Percentiles rank a stretch among this genome's conserved stretches.
phyloP scores from a whole-genome alignment of 2,888 invertebrate species.

The Syritta pipiens region DNA sequence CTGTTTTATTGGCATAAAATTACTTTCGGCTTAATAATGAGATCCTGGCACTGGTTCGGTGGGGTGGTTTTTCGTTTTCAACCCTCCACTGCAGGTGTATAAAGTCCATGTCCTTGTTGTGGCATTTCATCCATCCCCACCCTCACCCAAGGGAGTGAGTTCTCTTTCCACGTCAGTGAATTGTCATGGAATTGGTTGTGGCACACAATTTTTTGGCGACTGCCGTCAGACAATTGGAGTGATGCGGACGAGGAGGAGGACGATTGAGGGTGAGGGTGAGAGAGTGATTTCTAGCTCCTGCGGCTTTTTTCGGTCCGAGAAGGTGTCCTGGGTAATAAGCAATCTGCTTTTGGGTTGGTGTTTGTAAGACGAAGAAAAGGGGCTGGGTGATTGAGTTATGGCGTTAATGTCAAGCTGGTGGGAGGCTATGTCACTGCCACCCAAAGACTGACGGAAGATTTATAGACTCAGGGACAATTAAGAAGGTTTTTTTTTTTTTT shows the following conservation, averaged over 20 bases:
- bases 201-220: conserved; percentile 48
- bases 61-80: no score
- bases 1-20: conserved; percentile 68
- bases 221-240: conserved; percentile 22
- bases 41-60: not conserved
- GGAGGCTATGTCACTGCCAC: not conserved
- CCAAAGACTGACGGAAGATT: conserved; percentile 45
- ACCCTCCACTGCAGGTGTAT: conserved; percentile 52
- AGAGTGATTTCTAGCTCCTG: conserved; percentile 42
- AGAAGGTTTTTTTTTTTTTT: conserved; percentile 31
- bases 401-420: conserved; percentile 57
- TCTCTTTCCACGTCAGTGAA: conserved; percentile 67
- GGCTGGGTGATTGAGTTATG: conserved; percentile 67
- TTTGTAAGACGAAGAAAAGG: conserved; percentile 2
- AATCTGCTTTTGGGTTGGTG: conserved; percentile 47
- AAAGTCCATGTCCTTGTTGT: no score
- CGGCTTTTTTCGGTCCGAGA: conserved; percentile 37
- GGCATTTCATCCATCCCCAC: not conserved
- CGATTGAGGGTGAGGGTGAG: no score
- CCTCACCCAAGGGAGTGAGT: no score
- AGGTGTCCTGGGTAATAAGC: conserved; percentile 57
- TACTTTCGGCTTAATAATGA: conserved; percentile 43
- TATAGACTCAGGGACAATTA: conserved; percentile 63
- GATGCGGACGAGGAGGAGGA: no score
- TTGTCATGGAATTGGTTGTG: conserved; percentile 66